These are phyloP conservation scores for Anarsia innoxiella DNA, from an alignment of 2,888 invertebrate species.

Conservation along the genomic window DNA sequence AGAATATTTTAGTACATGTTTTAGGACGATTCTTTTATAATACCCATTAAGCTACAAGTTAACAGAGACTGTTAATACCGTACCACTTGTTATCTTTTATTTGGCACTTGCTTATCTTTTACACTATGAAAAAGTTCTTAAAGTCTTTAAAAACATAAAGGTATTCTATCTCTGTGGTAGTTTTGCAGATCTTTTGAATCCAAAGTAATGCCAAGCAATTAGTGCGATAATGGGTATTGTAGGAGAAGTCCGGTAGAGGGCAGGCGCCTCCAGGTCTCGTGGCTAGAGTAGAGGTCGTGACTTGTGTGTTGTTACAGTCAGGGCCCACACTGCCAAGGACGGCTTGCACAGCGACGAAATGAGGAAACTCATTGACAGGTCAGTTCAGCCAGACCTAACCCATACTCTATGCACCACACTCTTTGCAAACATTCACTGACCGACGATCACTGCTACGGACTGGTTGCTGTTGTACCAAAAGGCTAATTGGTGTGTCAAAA, in stretches of 20 bases:
- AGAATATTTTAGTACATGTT: conserved; percentile 64
- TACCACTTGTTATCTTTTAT: too few species aligned
- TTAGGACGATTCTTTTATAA: conserved; percentile 37
- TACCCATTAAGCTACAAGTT: conserved; percentile 25
- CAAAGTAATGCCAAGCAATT: too few species aligned
- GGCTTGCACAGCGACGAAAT: conserved; percentile 96
- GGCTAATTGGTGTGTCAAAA: too few species aligned
- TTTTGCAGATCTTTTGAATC: too few species aligned
- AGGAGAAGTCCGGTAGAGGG: conserved; percentile 42
- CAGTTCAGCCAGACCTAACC: conserved; percentile 71
- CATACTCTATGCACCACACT: too few species aligned
- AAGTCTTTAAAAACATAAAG: not conserved
- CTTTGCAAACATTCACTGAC: too few species aligned
- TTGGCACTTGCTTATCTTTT: too few species aligned
- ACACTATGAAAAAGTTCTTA: too few species aligned
- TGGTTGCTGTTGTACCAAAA: too few species aligned
- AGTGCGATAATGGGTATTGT: conserved; percentile 42
- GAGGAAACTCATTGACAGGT: conserved; percentile 98
- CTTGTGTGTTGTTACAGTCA: conserved; percentile 77
- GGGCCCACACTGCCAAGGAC: conserved; percentile 87
- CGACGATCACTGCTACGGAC: too few species aligned
- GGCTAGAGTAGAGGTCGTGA: conserved; percentile 70
- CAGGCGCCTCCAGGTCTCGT: conserved; percentile 49
- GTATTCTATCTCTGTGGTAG: too few species aligned
- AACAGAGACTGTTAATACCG: conserved; percentile 6